Evolutionary conservation across 2,888 invertebrate species (phyloP).

Genomic region (Dioctria linearis): DNA sequence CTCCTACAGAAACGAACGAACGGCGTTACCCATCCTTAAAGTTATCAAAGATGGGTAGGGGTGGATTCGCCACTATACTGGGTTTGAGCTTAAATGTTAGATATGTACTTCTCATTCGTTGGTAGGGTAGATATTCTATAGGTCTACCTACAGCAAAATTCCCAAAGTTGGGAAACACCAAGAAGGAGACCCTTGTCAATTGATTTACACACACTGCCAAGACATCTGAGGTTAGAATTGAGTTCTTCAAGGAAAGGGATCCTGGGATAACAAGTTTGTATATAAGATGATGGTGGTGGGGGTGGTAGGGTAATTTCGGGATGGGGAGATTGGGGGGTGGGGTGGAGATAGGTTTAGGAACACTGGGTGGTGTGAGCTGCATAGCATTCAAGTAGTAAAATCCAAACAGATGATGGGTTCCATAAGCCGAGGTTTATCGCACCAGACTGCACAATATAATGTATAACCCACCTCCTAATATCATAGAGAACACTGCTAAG

Average conservation of each 20-base stretch:
- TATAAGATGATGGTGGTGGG: constrained; percentile 34
- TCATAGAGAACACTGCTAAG: constrained; percentile 16
- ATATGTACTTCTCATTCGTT: background rate
- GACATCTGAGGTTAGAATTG: constrained; percentile 52
- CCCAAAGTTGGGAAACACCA: constrained; percentile 51
- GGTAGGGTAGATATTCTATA: constrained; percentile 16
- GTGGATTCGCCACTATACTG: constrained; percentile 36
- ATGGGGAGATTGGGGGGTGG: background rate
- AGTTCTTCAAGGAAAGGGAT: constrained; percentile 35
- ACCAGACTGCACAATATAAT: constrained; percentile 32
- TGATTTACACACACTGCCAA: constrained; percentile 52
- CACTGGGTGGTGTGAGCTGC: constrained; percentile 2
- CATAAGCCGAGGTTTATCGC: constrained; percentile 48
- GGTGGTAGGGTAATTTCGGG: background rate
- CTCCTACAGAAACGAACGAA: background rate
- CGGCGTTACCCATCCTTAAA: background rate
- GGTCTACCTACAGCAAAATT: constrained; percentile 21
- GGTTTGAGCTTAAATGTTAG: constrained; percentile 50
- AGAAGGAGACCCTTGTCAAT: constrained; percentile 51
- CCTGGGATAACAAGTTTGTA: constrained; percentile 46
- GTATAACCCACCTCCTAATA: constrained; percentile 8
- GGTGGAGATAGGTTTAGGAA: background rate
- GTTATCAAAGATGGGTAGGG: constrained; percentile 32
- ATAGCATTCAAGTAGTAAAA: constrained; percentile 18
- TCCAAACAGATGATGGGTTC: constrained; percentile 48